These are phyloP conservation scores for Ctenosaura bakeri DNA, from an alignment of 2,797 vertebrate species.

Conservation along the genomic window DNA sequence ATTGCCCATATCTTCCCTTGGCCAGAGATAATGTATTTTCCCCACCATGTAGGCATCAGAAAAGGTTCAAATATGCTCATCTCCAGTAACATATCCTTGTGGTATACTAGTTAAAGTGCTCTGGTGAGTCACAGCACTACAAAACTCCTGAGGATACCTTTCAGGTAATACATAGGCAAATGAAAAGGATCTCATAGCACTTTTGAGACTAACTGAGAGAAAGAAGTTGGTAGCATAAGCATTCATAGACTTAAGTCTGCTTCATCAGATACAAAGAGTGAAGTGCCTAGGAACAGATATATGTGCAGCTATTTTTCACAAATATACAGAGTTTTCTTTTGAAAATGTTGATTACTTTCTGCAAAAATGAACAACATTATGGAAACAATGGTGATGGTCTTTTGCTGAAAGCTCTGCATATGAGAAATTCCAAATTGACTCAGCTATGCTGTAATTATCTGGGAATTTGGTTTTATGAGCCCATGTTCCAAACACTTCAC, in stretches of 20 bases:
- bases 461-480: not conserved
- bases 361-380: not conserved
- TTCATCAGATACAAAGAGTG: too few species aligned
- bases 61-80: not conserved
- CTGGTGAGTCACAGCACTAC: not conserved
- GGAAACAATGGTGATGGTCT: not conserved
- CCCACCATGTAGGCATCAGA: not conserved
- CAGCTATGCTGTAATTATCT: not conserved
- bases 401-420: not conserved
- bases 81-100: not conserved
- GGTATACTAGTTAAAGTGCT: not conserved
- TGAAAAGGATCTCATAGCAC: too few species aligned
- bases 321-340: not conserved
- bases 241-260: too few species aligned
- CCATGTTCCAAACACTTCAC: too few species aligned
- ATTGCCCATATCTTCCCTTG: not conserved
- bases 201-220: too few species aligned
- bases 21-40: not conserved
- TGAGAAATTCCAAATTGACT: not conserved
- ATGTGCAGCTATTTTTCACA: not conserved
- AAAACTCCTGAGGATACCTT: not conserved
- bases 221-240: too few species aligned
- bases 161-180: not conserved
- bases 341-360: not conserved
- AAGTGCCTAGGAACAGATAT: not conserved